Conservation (phyloP, 2,797 vertebrate genomes). For the Poeciliopsis paucimaculata region DNA sequence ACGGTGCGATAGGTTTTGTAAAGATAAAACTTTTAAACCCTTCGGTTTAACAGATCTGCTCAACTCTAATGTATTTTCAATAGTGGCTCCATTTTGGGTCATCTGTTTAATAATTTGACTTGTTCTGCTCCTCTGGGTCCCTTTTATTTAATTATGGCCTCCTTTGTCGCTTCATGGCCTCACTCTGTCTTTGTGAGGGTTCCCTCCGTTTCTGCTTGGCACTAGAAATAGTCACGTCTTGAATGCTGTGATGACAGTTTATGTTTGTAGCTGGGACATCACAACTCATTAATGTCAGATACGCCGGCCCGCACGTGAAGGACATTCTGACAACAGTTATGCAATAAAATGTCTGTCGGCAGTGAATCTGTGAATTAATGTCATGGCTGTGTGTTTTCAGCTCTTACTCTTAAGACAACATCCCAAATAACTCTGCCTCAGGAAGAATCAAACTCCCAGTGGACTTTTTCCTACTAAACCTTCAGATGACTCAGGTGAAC, state of each 20-base stretch:
- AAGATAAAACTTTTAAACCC: slow-evolving; percentile 54
- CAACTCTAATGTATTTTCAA: slow-evolving; percentile 59
- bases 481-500: neutral
- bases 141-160: slow-evolving; percentile 8
- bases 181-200: slow-evolving; percentile 5
- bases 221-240: slow-evolving; percentile 32
- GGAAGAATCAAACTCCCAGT: neutral
- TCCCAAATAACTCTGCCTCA: slow-evolving; percentile 1
- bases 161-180: slow-evolving; percentile 12
- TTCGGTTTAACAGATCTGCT: slow-evolving; percentile 48
- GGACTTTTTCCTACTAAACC: neutral
- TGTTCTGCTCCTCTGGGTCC: slow-evolving; percentile 28
- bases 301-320: slow-evolving; percentile 18
- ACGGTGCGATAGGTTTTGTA: slow-evolving; percentile 3
- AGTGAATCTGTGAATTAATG: slow-evolving; percentile 12
- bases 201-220: slow-evolving; percentile 6
- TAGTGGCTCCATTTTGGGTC: slow-evolving; percentile 53
- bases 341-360: slow-evolving; percentile 46
- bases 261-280: slow-evolving; percentile 34
- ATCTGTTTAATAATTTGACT: slow-evolving; percentile 61
- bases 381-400: neutral
- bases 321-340: slow-evolving; percentile 42
- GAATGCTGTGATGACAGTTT: slow-evolving; percentile 36
- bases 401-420: neutral
- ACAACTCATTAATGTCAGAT: slow-evolving; percentile 54